Conservation (phyloP, 1,140 invertebrate genomes). For the Hyposmocoma kahamanoa region DNA sequence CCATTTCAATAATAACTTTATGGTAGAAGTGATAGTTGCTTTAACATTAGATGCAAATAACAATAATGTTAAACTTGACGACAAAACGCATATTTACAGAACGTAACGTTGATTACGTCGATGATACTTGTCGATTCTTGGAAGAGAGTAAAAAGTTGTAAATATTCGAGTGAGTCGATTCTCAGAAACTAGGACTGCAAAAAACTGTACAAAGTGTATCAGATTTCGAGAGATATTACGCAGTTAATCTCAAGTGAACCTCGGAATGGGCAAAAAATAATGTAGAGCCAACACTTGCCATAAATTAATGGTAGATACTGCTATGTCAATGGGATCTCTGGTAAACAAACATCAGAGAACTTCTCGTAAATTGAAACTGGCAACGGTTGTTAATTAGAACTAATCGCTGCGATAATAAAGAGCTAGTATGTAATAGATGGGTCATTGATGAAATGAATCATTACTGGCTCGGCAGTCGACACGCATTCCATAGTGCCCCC, state of each 20-base stretch:
- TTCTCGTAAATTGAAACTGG: too few relatives aligned
- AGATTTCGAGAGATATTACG: not conserved
- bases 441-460: slow-evolving; percentile 30
- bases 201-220: not conserved
- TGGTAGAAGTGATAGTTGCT: not conserved
- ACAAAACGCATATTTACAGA: not conserved
- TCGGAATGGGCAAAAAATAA: not conserved
- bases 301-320: slow-evolving; percentile 10
- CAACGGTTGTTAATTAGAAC: too few relatives aligned
- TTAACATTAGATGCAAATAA: not conserved
- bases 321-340: too few relatives aligned
- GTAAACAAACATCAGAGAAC: too few relatives aligned
- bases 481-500: slow-evolving; percentile 18
- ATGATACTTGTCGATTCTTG: not conserved
- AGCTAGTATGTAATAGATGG: not conserved
- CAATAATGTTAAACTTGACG: not conserved
- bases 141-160: not conserved
- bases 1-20: slow-evolving; percentile 5
- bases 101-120: not conserved
- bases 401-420: too few relatives aligned
- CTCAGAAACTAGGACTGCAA: not conserved
- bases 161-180: not conserved
- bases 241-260: not conserved
- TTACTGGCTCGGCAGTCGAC: slow-evolving; percentile 14
- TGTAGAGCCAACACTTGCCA: not conserved